phyloP scores from a whole-genome alignment of 2,888 invertebrate genomes.

The Ochlodes sylvanus region DNA sequence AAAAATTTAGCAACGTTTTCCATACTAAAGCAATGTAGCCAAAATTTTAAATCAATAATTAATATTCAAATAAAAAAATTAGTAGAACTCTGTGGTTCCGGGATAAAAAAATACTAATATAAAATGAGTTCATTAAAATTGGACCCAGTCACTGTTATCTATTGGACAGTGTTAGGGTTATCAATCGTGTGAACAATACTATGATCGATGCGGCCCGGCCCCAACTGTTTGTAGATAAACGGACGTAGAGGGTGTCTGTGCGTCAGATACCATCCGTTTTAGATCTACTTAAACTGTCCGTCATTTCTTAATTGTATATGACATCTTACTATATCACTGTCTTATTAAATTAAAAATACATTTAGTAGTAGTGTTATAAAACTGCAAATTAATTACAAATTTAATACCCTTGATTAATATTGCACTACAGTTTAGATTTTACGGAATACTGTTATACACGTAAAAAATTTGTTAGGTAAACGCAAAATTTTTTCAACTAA shows the following conservation, averaged over 20 bases:
- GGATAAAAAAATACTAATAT: not conserved
- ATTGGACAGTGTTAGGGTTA: conserved; percentile 64
- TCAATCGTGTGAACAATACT: conserved; percentile 74
- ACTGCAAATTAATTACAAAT: too few species aligned
- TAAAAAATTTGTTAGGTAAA: too few species aligned
- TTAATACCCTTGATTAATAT: too few species aligned
- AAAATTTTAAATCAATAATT: too few species aligned
- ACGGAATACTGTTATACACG: too few species aligned
- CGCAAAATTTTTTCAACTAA: too few species aligned
- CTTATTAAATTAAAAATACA: not conserved
- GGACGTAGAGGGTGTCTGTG: conserved; percentile 30
- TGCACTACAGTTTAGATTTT: too few species aligned
- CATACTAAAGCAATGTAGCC: too few species aligned
- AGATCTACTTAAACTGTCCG: conserved; percentile 30
- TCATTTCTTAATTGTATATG: conserved; percentile 18
- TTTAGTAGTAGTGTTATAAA: too few species aligned
- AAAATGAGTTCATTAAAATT: conserved; percentile 47
- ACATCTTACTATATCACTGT: not conserved
- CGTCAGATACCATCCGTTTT: conserved; percentile 24
- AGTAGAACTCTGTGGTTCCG: not conserved
- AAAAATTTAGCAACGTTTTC: too few species aligned
- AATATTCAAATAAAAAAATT: not conserved
- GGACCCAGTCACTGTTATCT: conserved; percentile 52
- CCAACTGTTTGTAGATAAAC: conserved; percentile 47
- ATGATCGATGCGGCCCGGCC: conserved; percentile 70